A percentile compares a stretch with the other conserved stretches of the same genome.
Evolutionary conservation across 2,113 vertebrate genomes (phyloP).

Genomic region (Saguinus imperator): DNA sequence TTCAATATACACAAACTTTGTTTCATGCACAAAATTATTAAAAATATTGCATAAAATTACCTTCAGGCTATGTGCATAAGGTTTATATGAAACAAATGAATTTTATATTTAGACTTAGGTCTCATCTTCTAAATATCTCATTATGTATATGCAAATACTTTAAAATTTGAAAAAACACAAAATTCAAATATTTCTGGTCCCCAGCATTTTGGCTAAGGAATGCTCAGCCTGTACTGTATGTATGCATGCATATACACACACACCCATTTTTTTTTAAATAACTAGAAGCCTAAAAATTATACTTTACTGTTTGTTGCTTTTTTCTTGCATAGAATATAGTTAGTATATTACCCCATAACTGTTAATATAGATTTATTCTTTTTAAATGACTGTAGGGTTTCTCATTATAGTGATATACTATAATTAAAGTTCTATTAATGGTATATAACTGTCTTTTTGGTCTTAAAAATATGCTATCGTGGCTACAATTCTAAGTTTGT

Average conservation of each 20-base stretch:
- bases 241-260: not conserved
- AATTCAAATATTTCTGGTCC: not conserved
- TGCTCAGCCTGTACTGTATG: not conserved
- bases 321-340: too few relatives aligned
- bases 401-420: not conserved
- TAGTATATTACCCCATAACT: not conserved
- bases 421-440: not conserved
- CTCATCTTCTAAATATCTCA: not conserved
- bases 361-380: not conserved
- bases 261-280: not conserved
- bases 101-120: not conserved
- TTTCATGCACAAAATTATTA: not conserved
- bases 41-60: not conserved
- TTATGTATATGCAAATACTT: not conserved
- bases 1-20: too few relatives aligned
- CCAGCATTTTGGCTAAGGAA: not conserved
- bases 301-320: not conserved
- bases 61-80: not conserved
- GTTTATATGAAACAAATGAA: not conserved
- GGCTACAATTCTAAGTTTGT: not conserved
- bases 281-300: not conserved
- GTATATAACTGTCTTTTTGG: slow-evolving; percentile 1
- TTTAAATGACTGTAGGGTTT: not conserved
- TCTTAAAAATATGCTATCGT: not conserved
- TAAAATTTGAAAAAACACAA: not conserved